Conservation (phyloP, 92 coral and sea anemone species). For the Actinernus sp. region DNA sequence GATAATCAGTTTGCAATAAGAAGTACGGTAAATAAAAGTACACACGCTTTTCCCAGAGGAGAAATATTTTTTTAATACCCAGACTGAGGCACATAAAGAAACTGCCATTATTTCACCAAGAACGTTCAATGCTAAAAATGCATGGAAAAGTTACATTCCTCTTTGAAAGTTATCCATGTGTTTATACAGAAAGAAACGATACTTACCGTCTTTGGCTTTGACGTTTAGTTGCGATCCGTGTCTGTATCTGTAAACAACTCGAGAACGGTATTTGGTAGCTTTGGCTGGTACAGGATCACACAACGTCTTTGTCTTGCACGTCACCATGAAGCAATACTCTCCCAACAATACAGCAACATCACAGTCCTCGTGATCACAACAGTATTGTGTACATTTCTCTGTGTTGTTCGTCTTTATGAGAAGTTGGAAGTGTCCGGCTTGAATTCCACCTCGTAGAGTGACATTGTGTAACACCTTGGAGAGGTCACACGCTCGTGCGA, state of each 20-base stretch:
- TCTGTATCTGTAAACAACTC: slow-evolving; percentile 20
- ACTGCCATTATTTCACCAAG: too few species aligned
- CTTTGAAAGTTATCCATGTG: too few species aligned
- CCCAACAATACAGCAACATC: slow-evolving; percentile 68
- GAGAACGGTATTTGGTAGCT: slow-evolving; percentile 36
- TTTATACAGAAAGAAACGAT: too few species aligned
- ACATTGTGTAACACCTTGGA: slow-evolving; percentile 16
- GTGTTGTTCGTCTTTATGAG: slow-evolving; percentile 20
- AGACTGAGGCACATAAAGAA: too few species aligned
- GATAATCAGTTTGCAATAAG: too few species aligned
- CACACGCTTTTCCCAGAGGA: too few species aligned
- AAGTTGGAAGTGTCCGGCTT: slow-evolving; percentile 60
- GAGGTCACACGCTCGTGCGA: neutral
- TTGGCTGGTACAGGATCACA: slow-evolving; percentile 56
- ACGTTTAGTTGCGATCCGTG: neutral
- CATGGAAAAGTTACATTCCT: too few species aligned
- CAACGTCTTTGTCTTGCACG: slow-evolving; percentile 50
- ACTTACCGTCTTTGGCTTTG: too few species aligned
- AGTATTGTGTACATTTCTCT: slow-evolving; percentile 36
- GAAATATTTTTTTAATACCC: too few species aligned
- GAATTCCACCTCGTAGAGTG: slow-evolving; percentile 63
- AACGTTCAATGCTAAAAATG: too few species aligned
- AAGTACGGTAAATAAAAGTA: too few species aligned
- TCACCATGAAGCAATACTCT: slow-evolving; percentile 69
- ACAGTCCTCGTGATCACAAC: slow-evolving; percentile 56